Base-by-base conservation (phyloP, 2,113 vertebrate species). In the Australoheros scitulus region DNA sequence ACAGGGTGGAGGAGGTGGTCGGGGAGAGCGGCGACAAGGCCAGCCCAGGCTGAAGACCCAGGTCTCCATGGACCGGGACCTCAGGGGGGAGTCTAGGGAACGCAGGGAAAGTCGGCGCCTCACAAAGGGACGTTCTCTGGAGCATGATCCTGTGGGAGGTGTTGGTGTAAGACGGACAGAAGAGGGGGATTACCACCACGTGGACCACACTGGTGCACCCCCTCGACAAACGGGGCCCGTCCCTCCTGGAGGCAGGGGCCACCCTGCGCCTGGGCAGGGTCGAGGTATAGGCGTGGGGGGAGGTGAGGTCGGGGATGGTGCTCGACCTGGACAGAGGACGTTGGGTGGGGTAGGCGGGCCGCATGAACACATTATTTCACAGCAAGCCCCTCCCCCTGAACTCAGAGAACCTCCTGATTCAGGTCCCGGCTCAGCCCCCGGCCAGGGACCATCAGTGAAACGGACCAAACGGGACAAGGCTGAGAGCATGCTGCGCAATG, bases 401-500 rank as follows among this genome's bases (percentile, higher is more conserved):
- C 96, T 96, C 92, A 96, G 96, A 96, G 97, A 96, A 81, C 92
- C 94, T 85, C 95, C 95, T 14, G 96, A 96, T 91, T 95, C 95
- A 59, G 95, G 96, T 89, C 95, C 96, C 85, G 97, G 96, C 94
- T 94, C 96, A 82, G 96, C 96, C 72, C 95, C 96, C 22, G 92
- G 96, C 90, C 97, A 97, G 89, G 97, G 96, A 52, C 95, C 95
- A 92, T 86, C 80, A 11, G 91, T 95, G 65, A 96, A 97, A 89
- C 97, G 98, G 95, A 96, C 96, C 93, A 99, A 99, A 95, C 96
- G 97, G 82, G 97, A 98, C 87, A 99, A 99, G 94, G 96, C 95
- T 80, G 98, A 99, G 93, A 98, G 96, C 90, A 99, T 99, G 97
- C 96, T 98, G 92, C 97, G 98, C 77, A 99, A 99, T 81, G 98